Base-by-base conservation (phyloP, 92 coral and sea anemone species). In the Zoanthus gigantus region DNA sequence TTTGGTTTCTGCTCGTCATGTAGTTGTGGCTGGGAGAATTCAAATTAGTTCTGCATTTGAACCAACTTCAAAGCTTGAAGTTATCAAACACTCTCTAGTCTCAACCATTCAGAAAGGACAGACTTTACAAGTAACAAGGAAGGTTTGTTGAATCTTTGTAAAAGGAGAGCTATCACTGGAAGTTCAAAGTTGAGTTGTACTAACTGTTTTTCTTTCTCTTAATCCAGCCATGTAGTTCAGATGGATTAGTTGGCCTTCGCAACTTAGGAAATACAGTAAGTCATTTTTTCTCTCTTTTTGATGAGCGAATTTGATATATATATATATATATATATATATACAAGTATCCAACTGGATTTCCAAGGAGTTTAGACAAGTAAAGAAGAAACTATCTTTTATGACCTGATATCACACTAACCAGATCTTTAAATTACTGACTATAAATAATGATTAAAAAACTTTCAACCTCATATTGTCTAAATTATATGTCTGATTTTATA, bases 211-310 rank as follows among this genome's bases (percentile, higher is more conserved):
- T 32, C 89, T 42, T 86, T 74, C 45, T 86, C 76, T 83, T 65
- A 53, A 52, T 92, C 31, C 88, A 96, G 98, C 95, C 98, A 5
- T 91, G 85, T 67, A 71, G 88, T 73, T 67, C 89, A 69, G 97
- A 93, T 87, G 99, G 99, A 23, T 87, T 96, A 30, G 97, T 93
- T 56, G 99, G 99, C 37, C 96, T 96, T 6, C 92, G 98, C 76
- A 96, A 96, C 78, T 92, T 96, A 74, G 99, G 99, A 81, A 96
- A 96, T 79, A 96, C 99, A 9, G 99, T 96, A 77, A 96, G 98
- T 88, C 72, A n/a, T 47, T 16, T 16, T 31, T 47, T 9, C 42
- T 0, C 42, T 37, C 2, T 2, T 37, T 2, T 37, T 2, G 42
- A 37, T 2, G 4, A 2, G 4, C 42, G 6, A 18, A 32, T 52